Evolutionary conservation across 1,140 invertebrate species (phyloP).

Genomic region (Thaumatotibia leucotreta): DNA sequence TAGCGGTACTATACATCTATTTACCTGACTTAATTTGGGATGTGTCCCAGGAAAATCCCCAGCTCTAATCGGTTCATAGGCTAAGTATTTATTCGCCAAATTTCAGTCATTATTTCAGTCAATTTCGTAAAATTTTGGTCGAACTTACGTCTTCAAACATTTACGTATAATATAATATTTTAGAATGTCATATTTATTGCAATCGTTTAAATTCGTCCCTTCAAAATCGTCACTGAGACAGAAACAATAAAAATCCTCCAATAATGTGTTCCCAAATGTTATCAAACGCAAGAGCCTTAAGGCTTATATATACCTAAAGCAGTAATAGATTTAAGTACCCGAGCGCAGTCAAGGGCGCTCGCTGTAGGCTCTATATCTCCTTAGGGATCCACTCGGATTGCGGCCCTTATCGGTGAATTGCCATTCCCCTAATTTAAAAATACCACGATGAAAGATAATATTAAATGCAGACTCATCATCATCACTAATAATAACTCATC

Average conservation of each 20-base stretch:
- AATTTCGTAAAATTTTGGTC: too few species aligned
- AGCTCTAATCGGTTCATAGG: too few species aligned
- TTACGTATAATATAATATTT: too few species aligned
- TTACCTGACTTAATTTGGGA: too few species aligned
- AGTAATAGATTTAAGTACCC: conserved; percentile 4
- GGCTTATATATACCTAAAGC: background rate
- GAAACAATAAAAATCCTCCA: background rate
- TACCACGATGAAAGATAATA: background rate
- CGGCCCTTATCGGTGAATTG: background rate
- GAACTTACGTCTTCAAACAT: too few species aligned
- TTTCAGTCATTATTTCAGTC: too few species aligned
- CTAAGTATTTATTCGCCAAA: too few species aligned
- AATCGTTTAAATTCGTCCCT: too few species aligned
- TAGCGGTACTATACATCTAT: too few species aligned
- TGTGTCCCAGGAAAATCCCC: too few species aligned
- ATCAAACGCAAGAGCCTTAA: background rate
- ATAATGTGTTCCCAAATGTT: background rate
- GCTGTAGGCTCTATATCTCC: background rate
- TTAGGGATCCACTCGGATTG: background rate
- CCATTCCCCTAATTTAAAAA: conserved; percentile 1
- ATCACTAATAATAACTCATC: background rate
- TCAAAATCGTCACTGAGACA: too few species aligned
- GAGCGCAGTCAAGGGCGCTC: background rate
- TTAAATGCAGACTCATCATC: background rate
- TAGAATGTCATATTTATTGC: too few species aligned